Evolutionary conservation across 2,113 vertebrate genomes (phyloP), one percentile per base, ranked within the genome.

Genomic region (Catagonus wagneri): DNA sequence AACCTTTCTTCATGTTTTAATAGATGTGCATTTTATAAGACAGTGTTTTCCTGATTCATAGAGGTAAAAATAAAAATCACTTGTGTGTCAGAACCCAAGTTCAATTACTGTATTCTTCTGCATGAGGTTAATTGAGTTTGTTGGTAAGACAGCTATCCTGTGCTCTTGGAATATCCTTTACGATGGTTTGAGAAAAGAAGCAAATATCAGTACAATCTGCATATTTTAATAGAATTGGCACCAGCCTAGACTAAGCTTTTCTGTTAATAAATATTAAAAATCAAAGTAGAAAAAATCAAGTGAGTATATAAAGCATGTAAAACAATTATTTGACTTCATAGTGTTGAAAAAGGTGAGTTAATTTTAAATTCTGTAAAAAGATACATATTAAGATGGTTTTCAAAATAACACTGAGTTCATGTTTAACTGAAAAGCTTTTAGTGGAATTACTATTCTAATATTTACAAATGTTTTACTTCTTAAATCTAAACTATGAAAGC

Each of bases 91-190:
- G 19, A 95, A 83, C 22, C 13, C 39, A 39, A 68, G 17, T 88
- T 94, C 95, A 93, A 97, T 94, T 81, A 93, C 25, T 69, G 1
- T 60, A 44, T 91, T 90, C 50, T 79, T 97, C 96, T 88, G 39
- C 22, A 61, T 39, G 65, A 92, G 36, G n/a, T 80, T 93, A 83
- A 89, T 50, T 74, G 27, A 25, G 80, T 96, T 92, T 92, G 29
- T 68, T 66, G 29, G 50, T 54, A 58, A 54, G 16, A 89, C 9
- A 92, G 14, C 54, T 92, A 80, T 66, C 74, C 32, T 34, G 50
- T 80, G 23, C 85, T 84, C 69, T 92, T 78, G 54, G 78, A 89
- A 94, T 14, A 90, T 34, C 15, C 22, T 63, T 90, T 74, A 75
- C 15, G 95, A 94, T 71, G 17, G 3, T 80, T 50, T 84, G 44